Conservation (phyloP, 2,888 invertebrate species). For the Camptogramma bilineatum region DNA sequence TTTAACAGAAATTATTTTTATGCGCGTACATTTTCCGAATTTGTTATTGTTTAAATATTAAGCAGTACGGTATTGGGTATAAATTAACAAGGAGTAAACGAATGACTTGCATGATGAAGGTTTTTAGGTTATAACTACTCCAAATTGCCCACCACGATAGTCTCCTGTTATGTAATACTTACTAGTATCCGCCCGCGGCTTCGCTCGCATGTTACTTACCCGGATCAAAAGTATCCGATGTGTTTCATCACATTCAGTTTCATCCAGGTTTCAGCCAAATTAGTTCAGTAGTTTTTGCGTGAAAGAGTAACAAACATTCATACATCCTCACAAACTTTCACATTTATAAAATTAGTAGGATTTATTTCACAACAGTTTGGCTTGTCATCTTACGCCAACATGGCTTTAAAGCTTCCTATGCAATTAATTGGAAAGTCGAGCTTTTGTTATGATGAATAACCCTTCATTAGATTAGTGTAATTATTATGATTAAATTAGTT, state of each 20-base stretch:
- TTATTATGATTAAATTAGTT: background rate
- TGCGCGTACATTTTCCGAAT: too few relatives aligned
- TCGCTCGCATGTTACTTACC: too few relatives aligned
- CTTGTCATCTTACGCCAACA: background rate
- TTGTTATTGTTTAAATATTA: too few relatives aligned
- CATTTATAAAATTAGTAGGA: too few relatives aligned
- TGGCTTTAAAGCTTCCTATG: constrained; percentile 3
- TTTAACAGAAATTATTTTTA: too few relatives aligned
- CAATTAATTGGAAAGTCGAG: constrained; percentile 18
- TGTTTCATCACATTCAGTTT: too few relatives aligned
- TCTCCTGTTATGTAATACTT: background rate
- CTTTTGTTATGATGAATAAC: constrained; percentile 6
- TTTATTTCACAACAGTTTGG: background rate
- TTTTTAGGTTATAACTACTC: background rate
- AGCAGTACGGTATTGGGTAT: background rate
- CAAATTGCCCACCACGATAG: background rate
- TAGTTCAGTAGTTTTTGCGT: too few relatives aligned
- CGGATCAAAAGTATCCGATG: too few relatives aligned
- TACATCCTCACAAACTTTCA: too few relatives aligned
- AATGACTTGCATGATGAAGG: background rate
- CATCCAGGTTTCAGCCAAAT: too few relatives aligned
- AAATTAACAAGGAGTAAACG: background rate
- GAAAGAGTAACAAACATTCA: too few relatives aligned
- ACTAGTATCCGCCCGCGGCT: too few relatives aligned
- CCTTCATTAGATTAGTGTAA: constrained; percentile 3